Conservation (phyloP, 2,113 vertebrate genomes). For the Lepisosteus osseus region DNA sequence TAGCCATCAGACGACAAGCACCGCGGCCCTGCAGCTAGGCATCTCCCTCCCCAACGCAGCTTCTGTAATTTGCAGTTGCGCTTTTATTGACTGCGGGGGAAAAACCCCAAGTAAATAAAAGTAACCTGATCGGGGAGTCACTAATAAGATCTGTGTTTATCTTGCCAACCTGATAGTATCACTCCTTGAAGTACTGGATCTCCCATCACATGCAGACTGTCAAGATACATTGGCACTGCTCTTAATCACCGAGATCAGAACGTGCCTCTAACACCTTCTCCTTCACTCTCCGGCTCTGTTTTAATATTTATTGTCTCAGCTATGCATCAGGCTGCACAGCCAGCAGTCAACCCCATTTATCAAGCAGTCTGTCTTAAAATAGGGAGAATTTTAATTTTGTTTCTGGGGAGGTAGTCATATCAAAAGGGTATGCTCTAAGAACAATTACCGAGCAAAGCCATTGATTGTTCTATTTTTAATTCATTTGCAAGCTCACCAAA, state of each 20-base stretch:
- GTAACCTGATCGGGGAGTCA: constrained; percentile 51
- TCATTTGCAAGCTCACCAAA: too few species aligned
- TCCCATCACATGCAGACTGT: constrained; percentile 52
- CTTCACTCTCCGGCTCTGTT: constrained; percentile 22
- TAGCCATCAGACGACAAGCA: constrained; percentile 16
- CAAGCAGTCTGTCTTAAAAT: too few species aligned
- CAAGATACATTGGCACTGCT: constrained; percentile 51
- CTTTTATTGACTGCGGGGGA: constrained; percentile 22
- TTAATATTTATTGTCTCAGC: constrained; percentile 3
- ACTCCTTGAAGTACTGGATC: constrained; percentile 46
- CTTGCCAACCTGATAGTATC: constrained; percentile 37
- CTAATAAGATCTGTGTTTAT: constrained; percentile 42
- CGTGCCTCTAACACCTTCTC: constrained; percentile 21
- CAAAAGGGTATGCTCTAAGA: too few species aligned
- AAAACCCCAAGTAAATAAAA: constrained; percentile 34
- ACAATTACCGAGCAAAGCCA: too few species aligned
- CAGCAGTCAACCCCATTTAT: background rate
- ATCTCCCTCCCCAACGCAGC: background rate
- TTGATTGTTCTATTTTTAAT: too few species aligned
- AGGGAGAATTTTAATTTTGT: too few species aligned
- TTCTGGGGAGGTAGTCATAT: too few species aligned
- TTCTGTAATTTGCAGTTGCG: constrained; percentile 16
- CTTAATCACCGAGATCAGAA: constrained; percentile 61
- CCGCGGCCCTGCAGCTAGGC: background rate
- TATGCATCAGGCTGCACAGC: background rate